Base-by-base conservation (phyloP, 2,888 invertebrate genomes). In the Ganaspis brasiliensis region DNA sequence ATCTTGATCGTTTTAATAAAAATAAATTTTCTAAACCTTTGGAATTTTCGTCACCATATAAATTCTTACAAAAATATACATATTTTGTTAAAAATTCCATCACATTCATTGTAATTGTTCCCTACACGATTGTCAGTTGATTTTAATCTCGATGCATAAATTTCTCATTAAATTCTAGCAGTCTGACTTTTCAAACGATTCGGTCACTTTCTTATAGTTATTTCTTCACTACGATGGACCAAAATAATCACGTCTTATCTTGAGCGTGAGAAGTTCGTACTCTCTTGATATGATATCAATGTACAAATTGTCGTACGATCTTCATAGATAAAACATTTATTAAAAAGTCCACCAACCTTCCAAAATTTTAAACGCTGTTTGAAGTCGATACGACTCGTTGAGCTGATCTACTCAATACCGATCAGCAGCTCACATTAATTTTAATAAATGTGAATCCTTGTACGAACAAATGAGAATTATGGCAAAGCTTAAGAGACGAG, bases 371-470 rank as follows among this genome's bases (percentile, higher is more conserved):
- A 61, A 63, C 24, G n/a, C 31, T 67, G 40, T 24, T 9, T 40
- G 8, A 67, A 67, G 67, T 67, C 67, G 67, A 67, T 67, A 45
- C 67, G 67, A 67, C 67, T 67, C 45, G 67, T 45, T 21, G 40
- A 63, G 16, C 63, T 63, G 24, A 63, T 63, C 63, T 21, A 40
- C 12, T 6, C 16, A 63, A 21, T 26, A 31, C 8, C 19, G 63
- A 63, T 67, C 45, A 67, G 63, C 40, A 67, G 24, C 24, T 79
- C 80, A 80, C 85, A 86, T 90, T 90, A 89, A 90, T 84, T 89
- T 90, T 89, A 89, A 89, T 90, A 90, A 89, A 89, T 90, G 89
- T 89, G 90, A 90, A 90, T 90, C 90, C 89, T 83, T 76, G 81
- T 77, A 84, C 81, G 82, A 81, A 84, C 83, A 85, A 56, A 83